Evolutionary conservation across 92 coral and sea anemone species (phyloP).

Genomic region (Chrysogorgia sp.): DNA sequence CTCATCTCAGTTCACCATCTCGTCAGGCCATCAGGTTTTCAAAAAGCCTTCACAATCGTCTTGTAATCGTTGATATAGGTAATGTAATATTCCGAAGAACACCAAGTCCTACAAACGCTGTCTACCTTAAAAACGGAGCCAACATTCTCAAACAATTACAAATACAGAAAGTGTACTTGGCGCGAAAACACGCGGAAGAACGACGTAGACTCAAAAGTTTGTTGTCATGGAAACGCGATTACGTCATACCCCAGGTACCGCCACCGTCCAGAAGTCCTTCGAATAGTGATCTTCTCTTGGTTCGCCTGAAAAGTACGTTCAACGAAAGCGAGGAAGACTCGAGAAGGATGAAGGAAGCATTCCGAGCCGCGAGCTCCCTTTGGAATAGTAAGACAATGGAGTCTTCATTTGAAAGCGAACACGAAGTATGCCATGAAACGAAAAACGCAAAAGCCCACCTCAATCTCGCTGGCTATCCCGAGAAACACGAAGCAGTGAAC

Average conservation of each 20-base stretch:
- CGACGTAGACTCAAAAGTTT: not conserved
- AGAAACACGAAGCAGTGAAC: no score
- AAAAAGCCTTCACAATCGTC: no score
- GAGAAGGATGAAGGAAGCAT: no score
- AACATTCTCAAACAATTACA: not conserved
- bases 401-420: no score
- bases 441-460: no score
- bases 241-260: conserved; percentile 27
- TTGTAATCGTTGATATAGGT: not conserved
- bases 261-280: conserved; percentile 32
- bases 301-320: not conserved
- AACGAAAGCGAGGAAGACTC: no score
- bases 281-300: conserved; percentile 15
- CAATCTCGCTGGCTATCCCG: no score
- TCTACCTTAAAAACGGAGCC: not conserved
- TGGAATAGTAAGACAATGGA: no score
- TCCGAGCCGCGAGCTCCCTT: no score
- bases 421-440: no score
- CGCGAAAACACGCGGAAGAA: not conserved
- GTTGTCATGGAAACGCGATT: conserved; percentile 30
- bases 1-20: no score
- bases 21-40: no score
- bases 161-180: not conserved
- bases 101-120: not conserved
- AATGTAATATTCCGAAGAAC: not conserved